Conservation (phyloP, 1,140 invertebrate genomes). For the Plodia interpunctella region DNA sequence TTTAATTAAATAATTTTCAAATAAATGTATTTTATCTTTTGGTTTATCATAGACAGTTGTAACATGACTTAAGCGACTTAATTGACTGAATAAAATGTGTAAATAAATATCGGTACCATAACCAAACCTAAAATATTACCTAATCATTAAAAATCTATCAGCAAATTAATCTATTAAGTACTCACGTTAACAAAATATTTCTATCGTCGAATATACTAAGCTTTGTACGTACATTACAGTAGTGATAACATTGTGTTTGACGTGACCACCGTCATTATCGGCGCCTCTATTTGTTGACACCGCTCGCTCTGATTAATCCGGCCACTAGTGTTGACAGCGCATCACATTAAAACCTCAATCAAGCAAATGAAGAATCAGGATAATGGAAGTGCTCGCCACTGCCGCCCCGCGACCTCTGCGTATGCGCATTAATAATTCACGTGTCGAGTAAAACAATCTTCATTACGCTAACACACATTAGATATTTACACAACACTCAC, state of each 20-base stretch:
- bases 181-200: slow-evolving; percentile 28
- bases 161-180: slow-evolving; percentile 10
- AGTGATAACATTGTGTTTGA: slow-evolving; percentile 37
- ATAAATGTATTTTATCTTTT: too few species aligned
- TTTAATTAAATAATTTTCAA: too few species aligned
- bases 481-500: slow-evolving; percentile 43
- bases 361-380: slow-evolving; percentile 75
- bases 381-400: slow-evolving; percentile 56
- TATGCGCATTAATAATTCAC: slow-evolving; percentile 75
- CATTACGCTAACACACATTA: slow-evolving; percentile 71
- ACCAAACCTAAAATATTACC: too few species aligned
- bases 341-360: slow-evolving; percentile 76
- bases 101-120: too few species aligned
- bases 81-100: too few species aligned
- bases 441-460: slow-evolving; percentile 68
- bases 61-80: too few species aligned
- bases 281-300: slow-evolving; percentile 62
- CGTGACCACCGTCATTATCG: slow-evolving; percentile 62
- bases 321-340: slow-evolving; percentile 56
- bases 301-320: slow-evolving; percentile 68
- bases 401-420: slow-evolving; percentile 56
- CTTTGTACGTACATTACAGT: slow-evolving; percentile 17
- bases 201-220: background rate
- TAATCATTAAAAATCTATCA: too few species aligned
- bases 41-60: too few species aligned